Evolutionary conservation across 2,797 vertebrate species (phyloP), one percentile per base, ranked within the genome.

Genomic region (Pangasius djambal): DNA sequence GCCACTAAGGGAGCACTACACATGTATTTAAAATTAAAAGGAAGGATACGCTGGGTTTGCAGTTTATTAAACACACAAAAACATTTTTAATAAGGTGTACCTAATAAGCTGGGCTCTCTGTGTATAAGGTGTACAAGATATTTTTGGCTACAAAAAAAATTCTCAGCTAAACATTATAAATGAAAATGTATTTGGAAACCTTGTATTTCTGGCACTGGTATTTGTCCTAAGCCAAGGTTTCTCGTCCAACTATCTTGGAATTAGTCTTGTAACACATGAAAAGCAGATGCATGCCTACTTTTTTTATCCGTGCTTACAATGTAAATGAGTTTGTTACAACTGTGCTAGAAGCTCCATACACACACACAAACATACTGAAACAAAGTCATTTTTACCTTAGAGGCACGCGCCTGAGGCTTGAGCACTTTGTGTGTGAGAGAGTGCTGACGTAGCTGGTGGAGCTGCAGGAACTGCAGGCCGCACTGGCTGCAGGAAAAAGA

Each of bases 391-490:
- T 69, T 70, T 85, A 85, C 83, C 74, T 87, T 83, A 67, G 87
- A 44, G 63, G 55, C 40, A 79, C 83, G 83, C 22, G 83, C 9
- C 65, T 85, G 83, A 34, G 83, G 83, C 50, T 85, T 85, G 31
- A 92, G 90, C 96, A 99, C 98, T 98, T 99, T 99, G 95, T 99
- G 99, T 1, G 98, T 99, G 90, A 99, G 97, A 0, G 97, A 97
- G 88, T 99, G 99, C 93, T 99, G 99, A 91, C 98, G 97, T 88
- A 99, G 97, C 94, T 99, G 99, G 94, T 99, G 98, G 93, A 99
- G 97, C 97, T 99, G 99, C 94, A 98, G 97, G 93, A 99, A 99
- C 95, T 99, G 98, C 98, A 99, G 98, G 93, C 99, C 99, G 0
- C 99, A 99, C 93, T 99, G 83, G 83, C 83, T 85, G 83, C 98